Conservation (phyloP, 2,797 vertebrate species). For the Orestias chungarensis region DNA sequence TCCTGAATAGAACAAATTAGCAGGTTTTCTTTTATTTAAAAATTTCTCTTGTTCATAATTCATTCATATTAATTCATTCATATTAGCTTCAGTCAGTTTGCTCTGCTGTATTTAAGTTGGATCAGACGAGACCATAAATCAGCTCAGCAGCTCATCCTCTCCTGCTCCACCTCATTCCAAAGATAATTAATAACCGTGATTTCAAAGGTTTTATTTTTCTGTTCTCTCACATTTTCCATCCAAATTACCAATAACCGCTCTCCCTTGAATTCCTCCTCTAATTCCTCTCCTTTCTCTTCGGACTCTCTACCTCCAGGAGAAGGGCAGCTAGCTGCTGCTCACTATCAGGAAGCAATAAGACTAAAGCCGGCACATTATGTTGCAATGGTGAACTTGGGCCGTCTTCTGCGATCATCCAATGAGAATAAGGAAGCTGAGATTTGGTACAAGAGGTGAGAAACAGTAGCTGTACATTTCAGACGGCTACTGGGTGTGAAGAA, state of each 20-base stretch:
- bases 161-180: not conserved
- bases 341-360: slow-evolving; percentile 89
- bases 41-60: not conserved
- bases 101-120: too few species aligned
- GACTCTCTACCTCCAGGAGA: slow-evolving; percentile 74
- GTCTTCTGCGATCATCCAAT: slow-evolving; percentile 90
- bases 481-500: not conserved
- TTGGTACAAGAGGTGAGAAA: slow-evolving; percentile 91
- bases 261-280: not conserved
- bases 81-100: too few species aligned
- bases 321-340: slow-evolving; percentile 83
- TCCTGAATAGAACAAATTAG: too few species aligned
- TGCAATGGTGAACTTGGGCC: slow-evolving; percentile 96
- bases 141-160: too few species aligned
- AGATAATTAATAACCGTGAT: not conserved
- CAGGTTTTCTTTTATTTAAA: too few species aligned
- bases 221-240: not conserved
- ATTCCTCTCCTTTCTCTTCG: not conserved
- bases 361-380: slow-evolving; percentile 91
- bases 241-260: not conserved
- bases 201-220: not conserved
- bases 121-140: too few species aligned
- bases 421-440: slow-evolving; percentile 89
- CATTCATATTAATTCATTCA: too few species aligned
- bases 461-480: not conserved